Evolutionary conservation across 2,888 invertebrate genomes (phyloP).

Genomic region (Diadromus collaris): DNA sequence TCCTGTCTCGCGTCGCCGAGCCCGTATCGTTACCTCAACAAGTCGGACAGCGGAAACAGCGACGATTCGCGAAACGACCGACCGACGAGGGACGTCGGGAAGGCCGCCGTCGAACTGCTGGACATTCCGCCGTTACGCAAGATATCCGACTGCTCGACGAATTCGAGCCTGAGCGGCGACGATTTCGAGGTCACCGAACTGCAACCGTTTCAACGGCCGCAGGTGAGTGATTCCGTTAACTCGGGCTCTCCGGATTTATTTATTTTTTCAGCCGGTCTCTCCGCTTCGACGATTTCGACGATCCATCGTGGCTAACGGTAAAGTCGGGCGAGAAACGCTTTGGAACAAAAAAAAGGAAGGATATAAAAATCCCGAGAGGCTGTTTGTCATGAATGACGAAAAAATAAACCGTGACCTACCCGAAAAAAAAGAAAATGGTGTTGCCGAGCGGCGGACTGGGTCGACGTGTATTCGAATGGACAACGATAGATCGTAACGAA

Average conservation of each 20-base stretch:
- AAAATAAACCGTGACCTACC: constrained; percentile 23
- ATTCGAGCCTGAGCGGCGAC: constrained; percentile 88
- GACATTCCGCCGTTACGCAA: constrained; percentile 80
- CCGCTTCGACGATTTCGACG: neutral
- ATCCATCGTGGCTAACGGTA: neutral
- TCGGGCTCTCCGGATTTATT: neutral
- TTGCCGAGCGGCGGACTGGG: neutral
- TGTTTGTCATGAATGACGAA: neutral
- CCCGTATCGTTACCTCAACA: constrained; percentile 64
- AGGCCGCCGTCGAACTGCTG: constrained; percentile 68
- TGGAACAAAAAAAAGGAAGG: neutral
- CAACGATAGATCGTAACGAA: constrained; percentile 10
- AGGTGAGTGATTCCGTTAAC: constrained; percentile 71
- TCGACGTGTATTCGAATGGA: constrained; percentile 1
- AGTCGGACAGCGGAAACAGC: constrained; percentile 21
- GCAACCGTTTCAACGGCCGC: constrained; percentile 72
- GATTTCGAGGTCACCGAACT: constrained; percentile 83
- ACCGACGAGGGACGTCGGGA: constrained; percentile 56
- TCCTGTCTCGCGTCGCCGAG: constrained; percentile 73
- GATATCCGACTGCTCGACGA: constrained; percentile 88
- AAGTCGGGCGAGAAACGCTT: neutral
- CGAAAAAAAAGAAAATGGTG: constrained; percentile 6
- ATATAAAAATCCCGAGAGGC: neutral
- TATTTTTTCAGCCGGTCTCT: neutral
- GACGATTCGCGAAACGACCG: constrained; percentile 40